A percentile compares a stretch with the other conserved stretches of the same genome.
phyloP scores from a whole-genome alignment of 2,888 invertebrate genomes.

The Tinea semifulvella region DNA sequence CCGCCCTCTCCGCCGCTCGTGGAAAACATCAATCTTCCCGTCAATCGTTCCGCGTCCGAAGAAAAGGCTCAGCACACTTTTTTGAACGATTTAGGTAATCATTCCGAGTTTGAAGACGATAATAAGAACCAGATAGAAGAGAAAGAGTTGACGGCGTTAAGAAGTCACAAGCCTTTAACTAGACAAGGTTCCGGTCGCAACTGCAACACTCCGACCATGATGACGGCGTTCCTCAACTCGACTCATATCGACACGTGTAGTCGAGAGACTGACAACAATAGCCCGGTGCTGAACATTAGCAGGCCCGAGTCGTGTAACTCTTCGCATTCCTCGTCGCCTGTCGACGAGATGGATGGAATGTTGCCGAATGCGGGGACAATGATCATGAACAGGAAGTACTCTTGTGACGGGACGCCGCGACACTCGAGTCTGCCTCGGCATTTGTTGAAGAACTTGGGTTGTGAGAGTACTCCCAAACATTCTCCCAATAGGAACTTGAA shows the following conservation, averaged over 20 bases:
- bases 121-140: conserved; percentile 60
- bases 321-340: conserved; percentile 50
- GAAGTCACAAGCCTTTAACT: conserved; percentile 75
- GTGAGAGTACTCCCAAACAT: conserved; percentile 52
- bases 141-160: conserved; percentile 55
- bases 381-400: conserved; percentile 53
- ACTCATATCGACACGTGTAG: conserved; percentile 43
- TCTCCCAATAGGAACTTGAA: conserved; percentile 40
- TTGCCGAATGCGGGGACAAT: conserved; percentile 49
- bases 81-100: conserved; percentile 55
- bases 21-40: conserved; percentile 36
- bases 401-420: conserved; percentile 50
- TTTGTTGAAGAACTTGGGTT: conserved; percentile 48
- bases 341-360: conserved; percentile 38
- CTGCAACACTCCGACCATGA: conserved; percentile 40
- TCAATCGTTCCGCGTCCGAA: conserved; percentile 53
- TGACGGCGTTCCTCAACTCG: conserved; percentile 57
- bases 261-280: conserved; percentile 36
- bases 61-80: conserved; percentile 59
- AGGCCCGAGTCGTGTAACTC: conserved; percentile 52
- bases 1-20: conserved; percentile 36
- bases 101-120: conserved; percentile 59
- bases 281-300: conserved; percentile 34
- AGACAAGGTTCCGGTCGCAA: conserved; percentile 70
- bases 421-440: conserved; percentile 58